Conservation (phyloP, 1,140 invertebrate genomes). For the Ostrea denselamellosa region DNA sequence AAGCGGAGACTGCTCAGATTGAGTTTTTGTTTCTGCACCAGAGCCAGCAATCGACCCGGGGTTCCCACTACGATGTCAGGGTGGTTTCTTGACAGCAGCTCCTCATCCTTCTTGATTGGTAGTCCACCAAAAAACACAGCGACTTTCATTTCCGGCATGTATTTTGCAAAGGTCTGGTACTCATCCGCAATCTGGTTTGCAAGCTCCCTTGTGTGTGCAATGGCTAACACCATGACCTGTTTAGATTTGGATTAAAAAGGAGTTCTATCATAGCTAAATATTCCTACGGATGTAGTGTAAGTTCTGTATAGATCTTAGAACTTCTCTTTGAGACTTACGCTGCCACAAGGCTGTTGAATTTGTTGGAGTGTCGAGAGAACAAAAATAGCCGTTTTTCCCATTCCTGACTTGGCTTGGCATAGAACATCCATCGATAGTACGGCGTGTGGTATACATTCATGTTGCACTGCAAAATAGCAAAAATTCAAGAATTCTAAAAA, state of each 20-base stretch:
- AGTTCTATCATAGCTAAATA: too few relatives aligned
- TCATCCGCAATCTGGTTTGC: constrained; percentile 99
- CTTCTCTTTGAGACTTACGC: constrained; percentile 15
- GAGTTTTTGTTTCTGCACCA: constrained; percentile 91
- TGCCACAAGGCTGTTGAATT: constrained; percentile 95
- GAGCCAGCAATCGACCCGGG: constrained; percentile 95
- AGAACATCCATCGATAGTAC: constrained; percentile 99
- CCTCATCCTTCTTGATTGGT: constrained; percentile 97
- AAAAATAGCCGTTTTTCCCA: constrained; percentile 99
- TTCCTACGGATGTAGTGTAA: too few relatives aligned
- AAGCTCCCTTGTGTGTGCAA: constrained; percentile 98
- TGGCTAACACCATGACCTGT: constrained; percentile 94
- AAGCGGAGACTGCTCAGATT: constrained; percentile 97
- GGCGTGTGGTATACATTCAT: constrained; percentile 99
- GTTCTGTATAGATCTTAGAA: too few relatives aligned
- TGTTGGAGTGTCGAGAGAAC: constrained; percentile 97
- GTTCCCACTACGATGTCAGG: constrained; percentile 99
- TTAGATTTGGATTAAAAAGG: constrained; percentile 51
- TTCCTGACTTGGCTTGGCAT: constrained; percentile 99
- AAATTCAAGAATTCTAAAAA: neutral
- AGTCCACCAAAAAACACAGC: constrained; percentile 96
- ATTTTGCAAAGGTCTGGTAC: constrained; percentile 98
- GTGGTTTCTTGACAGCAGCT: constrained; percentile 93
- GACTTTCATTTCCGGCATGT: constrained; percentile 95
- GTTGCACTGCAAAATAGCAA: constrained; percentile 88